phyloP scores from a whole-genome alignment of 2,797 vertebrate genomes.

The Gymnocypris eckloni region DNA sequence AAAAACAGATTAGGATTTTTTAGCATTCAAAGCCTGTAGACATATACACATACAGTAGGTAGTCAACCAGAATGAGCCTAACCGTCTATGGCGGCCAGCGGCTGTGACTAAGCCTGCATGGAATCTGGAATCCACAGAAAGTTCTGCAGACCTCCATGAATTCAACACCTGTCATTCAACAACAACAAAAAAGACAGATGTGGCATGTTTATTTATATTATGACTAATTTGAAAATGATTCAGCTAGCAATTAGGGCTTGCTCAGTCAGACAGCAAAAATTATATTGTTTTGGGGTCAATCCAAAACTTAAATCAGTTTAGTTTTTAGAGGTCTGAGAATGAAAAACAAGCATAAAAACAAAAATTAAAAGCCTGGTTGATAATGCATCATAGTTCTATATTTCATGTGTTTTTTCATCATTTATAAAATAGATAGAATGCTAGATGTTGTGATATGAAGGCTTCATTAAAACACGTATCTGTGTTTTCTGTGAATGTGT shows the following conservation, averaged over 20 bases:
- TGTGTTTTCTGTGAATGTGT: background rate
- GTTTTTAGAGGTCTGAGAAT: background rate
- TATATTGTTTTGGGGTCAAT: background rate
- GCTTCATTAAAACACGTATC: background rate
- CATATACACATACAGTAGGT: conserved; percentile 17
- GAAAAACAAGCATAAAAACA: background rate
- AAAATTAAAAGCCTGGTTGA: background rate
- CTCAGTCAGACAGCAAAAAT: conserved; percentile 1
- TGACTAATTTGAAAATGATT: conserved; percentile 14
- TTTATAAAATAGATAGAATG: background rate
- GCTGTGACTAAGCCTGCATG: conserved; percentile 33
- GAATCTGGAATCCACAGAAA: conserved; percentile 22
- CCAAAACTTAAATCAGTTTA: background rate
- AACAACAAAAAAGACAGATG: background rate
- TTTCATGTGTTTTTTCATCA: background rate
- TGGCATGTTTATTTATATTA: conserved; percentile 8
- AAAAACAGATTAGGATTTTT: conserved; percentile 28
- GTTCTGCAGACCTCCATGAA: conserved; percentile 27
- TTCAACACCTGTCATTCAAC: conserved; percentile 26
- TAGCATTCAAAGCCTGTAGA: background rate
- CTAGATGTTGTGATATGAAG: background rate
- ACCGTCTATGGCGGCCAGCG: conserved; percentile 4
- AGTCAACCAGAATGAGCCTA: conserved; percentile 22
- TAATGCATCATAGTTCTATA: background rate
- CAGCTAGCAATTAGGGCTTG: background rate